A percentile compares a stretch with the other conserved stretches of the same genome.
phyloP scores from a whole-genome alignment of 2,797 vertebrate genomes.

The Myotis myotis region DNA sequence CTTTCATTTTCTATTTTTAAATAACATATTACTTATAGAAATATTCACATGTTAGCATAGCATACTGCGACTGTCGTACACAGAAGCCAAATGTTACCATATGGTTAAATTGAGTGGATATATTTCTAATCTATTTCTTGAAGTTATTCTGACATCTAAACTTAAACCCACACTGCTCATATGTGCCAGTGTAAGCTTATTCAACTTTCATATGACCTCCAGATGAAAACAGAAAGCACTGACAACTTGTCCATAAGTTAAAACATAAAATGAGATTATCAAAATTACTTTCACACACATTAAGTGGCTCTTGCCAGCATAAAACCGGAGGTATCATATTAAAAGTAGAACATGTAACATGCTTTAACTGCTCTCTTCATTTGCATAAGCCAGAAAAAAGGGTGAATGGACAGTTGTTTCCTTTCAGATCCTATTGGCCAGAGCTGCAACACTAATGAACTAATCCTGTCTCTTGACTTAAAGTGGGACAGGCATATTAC shows the following conservation, averaged over 20 bases:
- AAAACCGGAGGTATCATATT: background rate
- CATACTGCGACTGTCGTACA: background rate
- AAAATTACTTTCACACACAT: conserved; percentile 22
- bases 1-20: conserved; percentile 35
- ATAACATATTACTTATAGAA: background rate
- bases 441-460: conserved; percentile 24
- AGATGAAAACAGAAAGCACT: conserved; percentile 24
- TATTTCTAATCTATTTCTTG: background rate
- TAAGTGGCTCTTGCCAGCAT: background rate
- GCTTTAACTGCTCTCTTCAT: conserved; percentile 1
- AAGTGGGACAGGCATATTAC: background rate
- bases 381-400: conserved; percentile 30
- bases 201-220: background rate
- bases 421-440: conserved; percentile 45
- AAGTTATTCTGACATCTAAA: conserved; percentile 15
- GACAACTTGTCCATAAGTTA: background rate
- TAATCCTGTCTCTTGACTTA: conserved; percentile 1
- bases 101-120: background rate
- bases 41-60: background rate
- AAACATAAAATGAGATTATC: conserved; percentile 21
- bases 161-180: background rate
- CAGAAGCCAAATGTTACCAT: background rate
- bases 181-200: background rate
- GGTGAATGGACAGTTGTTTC: background rate
- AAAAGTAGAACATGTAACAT: conserved; percentile 50